phyloP scores from a whole-genome alignment of 2,113 vertebrate genomes.

The Mesitornis unicolor region DNA sequence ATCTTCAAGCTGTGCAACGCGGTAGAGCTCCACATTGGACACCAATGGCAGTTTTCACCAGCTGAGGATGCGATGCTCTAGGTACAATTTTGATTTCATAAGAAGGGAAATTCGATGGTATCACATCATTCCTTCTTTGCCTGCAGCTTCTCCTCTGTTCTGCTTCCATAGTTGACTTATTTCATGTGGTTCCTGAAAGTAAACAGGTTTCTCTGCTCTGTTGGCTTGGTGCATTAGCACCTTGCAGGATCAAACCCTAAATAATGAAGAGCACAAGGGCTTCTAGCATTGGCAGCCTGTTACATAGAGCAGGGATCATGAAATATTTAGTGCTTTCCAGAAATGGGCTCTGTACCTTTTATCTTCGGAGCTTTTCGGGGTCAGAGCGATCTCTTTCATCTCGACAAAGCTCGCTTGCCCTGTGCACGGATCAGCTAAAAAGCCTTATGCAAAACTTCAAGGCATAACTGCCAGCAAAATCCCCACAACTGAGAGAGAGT shows the following conservation, averaged over 20 bases:
- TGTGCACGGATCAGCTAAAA: background rate
- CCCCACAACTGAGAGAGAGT: background rate
- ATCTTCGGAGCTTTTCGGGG: background rate
- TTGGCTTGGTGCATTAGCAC: background rate
- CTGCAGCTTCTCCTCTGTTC: background rate
- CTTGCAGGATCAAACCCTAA: background rate
- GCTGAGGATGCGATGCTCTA: background rate
- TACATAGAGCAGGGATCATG: background rate
- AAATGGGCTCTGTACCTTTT: background rate
- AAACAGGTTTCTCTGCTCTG: background rate
- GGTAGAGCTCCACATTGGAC: background rate
- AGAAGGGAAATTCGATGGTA: background rate
- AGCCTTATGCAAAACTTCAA: background rate
- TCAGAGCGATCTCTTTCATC: background rate
- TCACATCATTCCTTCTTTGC: background rate
- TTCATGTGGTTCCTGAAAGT: accelerated
- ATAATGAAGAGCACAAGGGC: background rate
- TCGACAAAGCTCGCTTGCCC: background rate
- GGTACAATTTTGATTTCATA: accelerated
- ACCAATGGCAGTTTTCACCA: background rate
- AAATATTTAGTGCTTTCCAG: background rate
- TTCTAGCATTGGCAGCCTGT: background rate
- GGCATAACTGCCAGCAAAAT: background rate
- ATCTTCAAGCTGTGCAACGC: background rate
- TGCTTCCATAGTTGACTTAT: background rate